These are phyloP conservation scores for Orchesellides sinensis DNA, from an alignment of 2,888 invertebrate species.

Conservation along the genomic window DNA sequence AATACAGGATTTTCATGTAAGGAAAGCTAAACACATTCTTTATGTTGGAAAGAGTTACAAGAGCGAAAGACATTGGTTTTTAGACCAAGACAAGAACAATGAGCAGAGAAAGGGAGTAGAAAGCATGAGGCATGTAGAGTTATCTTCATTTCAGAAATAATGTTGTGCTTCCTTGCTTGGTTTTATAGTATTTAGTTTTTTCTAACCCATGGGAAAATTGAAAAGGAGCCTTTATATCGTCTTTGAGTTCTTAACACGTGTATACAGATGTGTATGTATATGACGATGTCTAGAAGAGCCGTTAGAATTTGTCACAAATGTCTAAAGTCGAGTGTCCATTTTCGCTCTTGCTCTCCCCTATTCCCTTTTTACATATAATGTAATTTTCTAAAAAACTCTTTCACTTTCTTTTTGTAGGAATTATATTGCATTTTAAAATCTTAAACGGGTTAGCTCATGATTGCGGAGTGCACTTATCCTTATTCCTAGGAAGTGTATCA, in stretches of 20 bases:
- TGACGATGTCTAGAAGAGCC: background rate
- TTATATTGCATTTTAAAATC: constrained; percentile 19
- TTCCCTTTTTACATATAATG: constrained; percentile 37
- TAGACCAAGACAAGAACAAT: constrained; percentile 4
- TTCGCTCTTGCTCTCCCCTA: constrained; percentile 2
- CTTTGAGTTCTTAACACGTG: too few species aligned
- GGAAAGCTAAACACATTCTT: constrained; percentile 30
- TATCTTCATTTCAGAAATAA: background rate
- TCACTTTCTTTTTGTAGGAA: background rate
- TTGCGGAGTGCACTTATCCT: background rate
- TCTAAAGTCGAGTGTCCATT: constrained; percentile 35
- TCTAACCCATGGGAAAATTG: constrained; percentile 29
- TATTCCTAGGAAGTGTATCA: background rate
- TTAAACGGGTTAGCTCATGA: background rate
- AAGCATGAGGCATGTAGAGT: background rate
- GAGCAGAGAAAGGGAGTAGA: constrained; percentile 3
- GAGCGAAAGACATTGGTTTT: constrained; percentile 19
- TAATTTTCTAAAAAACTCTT: constrained; percentile 10
- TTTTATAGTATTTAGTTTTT: background rate
- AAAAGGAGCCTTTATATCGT: too few species aligned
- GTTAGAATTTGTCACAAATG: constrained; percentile 42
- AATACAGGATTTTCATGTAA: constrained; percentile 35
- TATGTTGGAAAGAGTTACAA: background rate
- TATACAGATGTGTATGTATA: background rate
- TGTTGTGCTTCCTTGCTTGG: background rate